phyloP scores from a whole-genome alignment of 2,113 vertebrate genomes.

The Microcebus griseorufus region DNA sequence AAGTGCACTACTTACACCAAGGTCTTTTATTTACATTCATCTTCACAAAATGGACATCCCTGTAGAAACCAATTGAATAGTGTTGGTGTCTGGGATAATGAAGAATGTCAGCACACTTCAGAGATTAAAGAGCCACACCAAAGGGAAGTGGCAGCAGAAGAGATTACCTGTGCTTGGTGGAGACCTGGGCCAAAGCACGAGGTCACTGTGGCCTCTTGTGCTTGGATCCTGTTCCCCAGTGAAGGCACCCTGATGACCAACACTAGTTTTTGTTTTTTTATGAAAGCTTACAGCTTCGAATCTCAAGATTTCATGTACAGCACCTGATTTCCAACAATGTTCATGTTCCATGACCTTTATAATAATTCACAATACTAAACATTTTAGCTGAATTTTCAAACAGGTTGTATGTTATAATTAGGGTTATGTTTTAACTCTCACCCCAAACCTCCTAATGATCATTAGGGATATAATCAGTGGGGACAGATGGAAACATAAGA shows the following conservation, averaged over 20 bases:
- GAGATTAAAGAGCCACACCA: slow-evolving; percentile 59
- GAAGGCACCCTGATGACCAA: background rate
- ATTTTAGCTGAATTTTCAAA: background rate
- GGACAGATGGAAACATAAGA: background rate
- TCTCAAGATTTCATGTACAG: background rate
- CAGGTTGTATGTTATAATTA: background rate
- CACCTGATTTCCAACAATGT: background rate
- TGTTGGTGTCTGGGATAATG: slow-evolving; percentile 59
- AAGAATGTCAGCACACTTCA: slow-evolving; percentile 55
- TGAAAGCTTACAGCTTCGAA: background rate
- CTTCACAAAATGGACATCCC: slow-evolving; percentile 60
- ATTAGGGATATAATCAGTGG: background rate
- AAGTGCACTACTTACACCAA: slow-evolving; percentile 61
- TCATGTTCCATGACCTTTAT: background rate
- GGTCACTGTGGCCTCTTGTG: background rate
- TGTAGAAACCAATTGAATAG: slow-evolving; percentile 64
- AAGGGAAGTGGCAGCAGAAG: slow-evolving; percentile 41
- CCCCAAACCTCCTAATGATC: background rate
- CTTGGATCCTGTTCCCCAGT: background rate
- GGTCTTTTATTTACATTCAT: slow-evolving; percentile 64
- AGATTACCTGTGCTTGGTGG: slow-evolving; percentile 6
- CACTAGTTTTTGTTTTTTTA: background rate
- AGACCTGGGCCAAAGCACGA: background rate
- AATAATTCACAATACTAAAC: background rate
- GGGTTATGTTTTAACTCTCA: background rate